Evolutionary conservation across 2,888 invertebrate genomes (phyloP), one percentile per base, ranked within the genome.

Genomic region (Xanthorhoe designata): DNA sequence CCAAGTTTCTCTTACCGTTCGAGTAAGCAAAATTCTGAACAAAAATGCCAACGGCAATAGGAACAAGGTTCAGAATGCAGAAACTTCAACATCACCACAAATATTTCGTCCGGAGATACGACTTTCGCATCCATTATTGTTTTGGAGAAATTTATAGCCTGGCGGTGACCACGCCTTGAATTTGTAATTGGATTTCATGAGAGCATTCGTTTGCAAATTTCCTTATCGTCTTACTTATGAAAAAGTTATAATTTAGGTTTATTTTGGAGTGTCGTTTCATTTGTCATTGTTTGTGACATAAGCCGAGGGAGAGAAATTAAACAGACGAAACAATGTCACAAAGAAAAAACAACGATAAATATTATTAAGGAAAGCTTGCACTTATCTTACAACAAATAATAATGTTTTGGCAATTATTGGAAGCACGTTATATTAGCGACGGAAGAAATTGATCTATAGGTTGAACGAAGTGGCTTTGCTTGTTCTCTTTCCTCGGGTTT

Each of bases 381-480:
- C 45, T 32, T 52, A 54, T 50, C 13, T 7, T 45, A 32, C 19
- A 59, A 32, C 50, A 9, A 51, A 60, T 49, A 62, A 47, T 47
- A 61, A 58, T 57, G 60, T 61, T 50, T 56, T 49, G 53, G 59
- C 60, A 69, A 66, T 68, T 77, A 65, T 66, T 67, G 61, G 62
- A 57, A 60, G 52, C 57, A 13, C 54, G 60, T 65, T 58, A 47
- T 52, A 45, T 52, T 58, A 10, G 45, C 0, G 38, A 42, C 38
- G 13, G 38, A 13, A 42, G 9, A 42, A 42, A 42, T 42, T 42
- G 10, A 47, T 47, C 61, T 63, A 62, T 61, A 69, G 66, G 63
- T 64, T 70, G 65, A 86, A 86, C 85, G 81, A 87, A 82, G 82
- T 81, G 81, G 80, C 81, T 83, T 86, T 83, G 81, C 83, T 80